Base-by-base conservation (phyloP, 92 coral and sea anemone species). In the Porites evermanni region DNA sequence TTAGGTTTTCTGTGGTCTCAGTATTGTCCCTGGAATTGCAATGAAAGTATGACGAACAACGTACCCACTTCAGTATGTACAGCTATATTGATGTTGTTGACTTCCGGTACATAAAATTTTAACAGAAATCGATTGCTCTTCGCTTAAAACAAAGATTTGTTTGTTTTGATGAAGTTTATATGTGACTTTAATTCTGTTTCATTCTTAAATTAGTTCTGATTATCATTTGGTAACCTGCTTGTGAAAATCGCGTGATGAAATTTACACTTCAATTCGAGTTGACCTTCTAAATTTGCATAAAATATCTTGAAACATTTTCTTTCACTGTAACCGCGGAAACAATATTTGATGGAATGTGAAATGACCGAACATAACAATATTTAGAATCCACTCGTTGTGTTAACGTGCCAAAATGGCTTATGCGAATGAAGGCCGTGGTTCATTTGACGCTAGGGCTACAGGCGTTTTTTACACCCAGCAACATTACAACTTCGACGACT, bases 91-190 rank as follows among this genome's bases (percentile, higher is more conserved):
- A 78, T 58, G 51, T 78, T 56, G 23, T 79, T 79, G 75, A 90
- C 90, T 86, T 90, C 93, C 93, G 93, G 93, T 89, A 84, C 86
- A 73, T 56, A 20, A 56, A 23, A 67, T 85, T 59, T 52, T 74
- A 29, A 50, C 44, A 89, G 38, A 18, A 70, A 38, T 56, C 12
- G 58, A 9, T 56, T 32, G 32, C 19, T 2, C 4, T 21, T 70
- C 13, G 38, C 17, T 61, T 16, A 29, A 8, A 38, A 7, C 54
- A 72, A 26, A 13, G 38, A 17, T 81, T 0, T 1, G 19, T 70
- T 32, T 7, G 24, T 23, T 12, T 19, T 29, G 61, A 44, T 21
- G 10, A 4, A 26, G 44, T 13, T 17, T 54, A 1, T 8, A 2
- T 14, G 18, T 69, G 11, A 20, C 13, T 52, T 67, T 67, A n/a